A percentile compares a stretch with the other conserved stretches of the same genome.
phyloP scores from a whole-genome alignment of 2,797 vertebrate genomes.

The Spinibarbus caldwelli region DNA sequence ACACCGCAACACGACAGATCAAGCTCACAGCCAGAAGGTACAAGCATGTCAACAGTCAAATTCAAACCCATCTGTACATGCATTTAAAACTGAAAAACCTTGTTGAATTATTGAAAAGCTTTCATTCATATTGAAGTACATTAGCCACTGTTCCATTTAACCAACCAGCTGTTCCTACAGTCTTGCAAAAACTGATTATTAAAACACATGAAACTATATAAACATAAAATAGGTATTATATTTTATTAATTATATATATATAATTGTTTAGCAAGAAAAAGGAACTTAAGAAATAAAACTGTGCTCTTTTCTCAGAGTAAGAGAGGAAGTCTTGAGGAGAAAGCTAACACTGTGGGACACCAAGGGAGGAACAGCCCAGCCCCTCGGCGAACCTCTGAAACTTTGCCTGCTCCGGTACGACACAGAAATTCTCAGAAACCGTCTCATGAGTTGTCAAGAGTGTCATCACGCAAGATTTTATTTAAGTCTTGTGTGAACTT shows the following conservation, averaged over 20 bases:
- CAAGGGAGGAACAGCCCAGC: slow-evolving; percentile 66
- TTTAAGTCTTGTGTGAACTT: neutral
- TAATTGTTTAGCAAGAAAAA: neutral
- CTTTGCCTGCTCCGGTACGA: slow-evolving; percentile 61
- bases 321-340: slow-evolving; percentile 67
- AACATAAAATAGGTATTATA: too few species aligned
- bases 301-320: slow-evolving; percentile 61
- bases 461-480: neutral
- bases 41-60: neutral
- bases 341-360: slow-evolving; percentile 68
- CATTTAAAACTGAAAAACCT: neutral
- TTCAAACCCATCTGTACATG: neutral
- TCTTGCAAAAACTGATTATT: neutral
- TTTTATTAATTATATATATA: too few species aligned
- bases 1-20: slow-evolving; percentile 69
- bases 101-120: slow-evolving; percentile 50
- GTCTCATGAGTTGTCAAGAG: neutral
- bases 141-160: neutral
- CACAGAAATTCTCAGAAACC: too few species aligned
- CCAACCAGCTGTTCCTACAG: neutral
- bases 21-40: slow-evolving; percentile 63
- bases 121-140: neutral
- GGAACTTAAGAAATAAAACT: neutral
- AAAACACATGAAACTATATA: neutral
- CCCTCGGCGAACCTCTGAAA: slow-evolving; percentile 64